phyloP scores from a whole-genome alignment of 2,888 invertebrate species.

The Phyllotreta cruciferae region DNA sequence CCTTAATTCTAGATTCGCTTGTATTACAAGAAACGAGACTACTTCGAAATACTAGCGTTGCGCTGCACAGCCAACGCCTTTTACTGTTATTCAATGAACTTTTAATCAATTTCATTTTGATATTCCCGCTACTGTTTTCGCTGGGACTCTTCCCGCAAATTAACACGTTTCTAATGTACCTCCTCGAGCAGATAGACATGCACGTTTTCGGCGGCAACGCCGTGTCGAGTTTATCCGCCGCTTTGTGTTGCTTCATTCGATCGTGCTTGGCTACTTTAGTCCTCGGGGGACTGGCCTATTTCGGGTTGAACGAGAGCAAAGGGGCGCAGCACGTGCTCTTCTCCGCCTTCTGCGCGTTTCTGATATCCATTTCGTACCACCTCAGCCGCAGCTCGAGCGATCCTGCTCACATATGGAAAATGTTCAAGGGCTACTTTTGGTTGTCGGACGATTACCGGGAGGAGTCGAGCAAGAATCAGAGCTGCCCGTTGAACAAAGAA shows the following conservation, averaged over 20 bases:
- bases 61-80: conserved; percentile 64
- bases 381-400: conserved; percentile 92
- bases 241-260: conserved; percentile 81
- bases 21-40: conserved; percentile 58
- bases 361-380: conserved; percentile 90
- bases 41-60: conserved; percentile 32
- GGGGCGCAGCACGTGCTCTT: conserved; percentile 91
- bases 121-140: conserved; percentile 94
- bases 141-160: conserved; percentile 96
- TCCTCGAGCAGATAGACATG: conserved; percentile 95
- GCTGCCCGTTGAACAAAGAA: conserved; percentile 18
- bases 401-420: conserved; percentile 86
- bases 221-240: conserved; percentile 81
- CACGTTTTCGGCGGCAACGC: conserved; percentile 90
- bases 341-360: conserved; percentile 90
- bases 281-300: conserved; percentile 87
- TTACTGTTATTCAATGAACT: conserved; percentile 75
- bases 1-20: conserved; percentile 53
- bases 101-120: conserved; percentile 80
- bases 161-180: conserved; percentile 94
- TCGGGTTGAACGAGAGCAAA: conserved; percentile 82
- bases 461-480: conserved; percentile 36
- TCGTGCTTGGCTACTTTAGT: conserved; percentile 81
- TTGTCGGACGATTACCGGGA: conserved; percentile 76
- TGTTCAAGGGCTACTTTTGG: conserved; percentile 81